phyloP scores from a whole-genome alignment of 2,797 vertebrate species.

The Odontamblyopus rebecca region DNA sequence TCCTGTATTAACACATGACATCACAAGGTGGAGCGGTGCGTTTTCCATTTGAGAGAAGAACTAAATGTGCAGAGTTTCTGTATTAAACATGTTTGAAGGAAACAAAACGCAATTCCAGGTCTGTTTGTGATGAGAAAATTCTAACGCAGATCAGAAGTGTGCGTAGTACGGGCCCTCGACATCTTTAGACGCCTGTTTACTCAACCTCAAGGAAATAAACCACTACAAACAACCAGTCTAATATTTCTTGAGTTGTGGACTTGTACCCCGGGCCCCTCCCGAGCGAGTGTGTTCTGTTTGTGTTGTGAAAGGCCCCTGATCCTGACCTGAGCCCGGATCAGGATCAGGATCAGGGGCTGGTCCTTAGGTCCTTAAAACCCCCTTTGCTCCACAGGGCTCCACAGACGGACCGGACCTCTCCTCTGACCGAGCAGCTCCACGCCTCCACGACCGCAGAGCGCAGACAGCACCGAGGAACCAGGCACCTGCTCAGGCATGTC shows the following conservation, averaged over 20 bases:
- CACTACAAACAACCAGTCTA: background rate
- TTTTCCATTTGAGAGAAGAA: too few relatives aligned
- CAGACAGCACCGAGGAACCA: background rate
- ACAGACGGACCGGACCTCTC: background rate
- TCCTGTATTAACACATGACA: too few relatives aligned
- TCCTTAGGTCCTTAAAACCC: background rate
- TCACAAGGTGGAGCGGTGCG: too few relatives aligned
- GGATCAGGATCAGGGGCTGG: background rate
- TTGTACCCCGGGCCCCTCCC: background rate
- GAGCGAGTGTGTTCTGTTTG: background rate
- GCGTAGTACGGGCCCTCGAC: too few relatives aligned
- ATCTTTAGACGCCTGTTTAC: too few relatives aligned
- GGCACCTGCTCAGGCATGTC: background rate
- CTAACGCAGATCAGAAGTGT: too few relatives aligned
- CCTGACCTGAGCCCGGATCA: background rate
- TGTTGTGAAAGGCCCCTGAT: constrained; percentile 4
- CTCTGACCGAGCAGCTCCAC: background rate
- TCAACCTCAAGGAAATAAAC: too few relatives aligned
- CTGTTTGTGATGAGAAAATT: too few relatives aligned
- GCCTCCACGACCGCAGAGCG: background rate
- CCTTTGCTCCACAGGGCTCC: background rate
- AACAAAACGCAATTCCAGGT: too few relatives aligned
- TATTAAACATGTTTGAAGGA: too few relatives aligned
- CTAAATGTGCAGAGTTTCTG: too few relatives aligned
- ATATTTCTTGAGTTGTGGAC: background rate